Conservation (phyloP, 2,797 vertebrate species). For the Trachops cirrhosus region DNA sequence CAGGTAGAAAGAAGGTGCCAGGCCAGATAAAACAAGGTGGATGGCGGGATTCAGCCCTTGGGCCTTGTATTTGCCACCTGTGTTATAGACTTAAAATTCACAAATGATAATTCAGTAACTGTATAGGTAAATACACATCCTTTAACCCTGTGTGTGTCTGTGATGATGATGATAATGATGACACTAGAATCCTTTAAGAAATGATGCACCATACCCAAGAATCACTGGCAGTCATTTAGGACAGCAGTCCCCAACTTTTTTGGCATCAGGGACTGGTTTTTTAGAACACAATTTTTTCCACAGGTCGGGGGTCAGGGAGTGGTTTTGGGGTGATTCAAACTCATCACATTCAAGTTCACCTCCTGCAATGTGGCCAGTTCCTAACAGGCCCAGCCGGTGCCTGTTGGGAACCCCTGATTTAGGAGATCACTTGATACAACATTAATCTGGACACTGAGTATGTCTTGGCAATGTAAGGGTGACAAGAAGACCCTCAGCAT, state of each 20-base stretch:
- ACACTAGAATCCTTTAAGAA: background rate
- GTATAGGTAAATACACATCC: background rate
- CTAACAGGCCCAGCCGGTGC: too few relatives aligned
- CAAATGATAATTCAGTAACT: background rate
- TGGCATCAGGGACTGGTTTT: too few relatives aligned
- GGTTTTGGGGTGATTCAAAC: too few relatives aligned
- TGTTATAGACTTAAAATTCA: background rate
- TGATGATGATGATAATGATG: background rate
- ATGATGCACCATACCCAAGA: background rate
- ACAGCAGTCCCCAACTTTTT: background rate
- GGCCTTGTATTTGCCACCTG: too few relatives aligned
- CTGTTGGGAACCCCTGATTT: too few relatives aligned
- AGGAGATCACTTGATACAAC: background rate
- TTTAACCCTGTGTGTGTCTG: background rate
- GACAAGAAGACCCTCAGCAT: background rate
- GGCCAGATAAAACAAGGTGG: too few relatives aligned
- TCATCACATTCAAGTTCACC: too few relatives aligned
- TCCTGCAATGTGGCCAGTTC: too few relatives aligned
- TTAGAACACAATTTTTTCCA: too few relatives aligned
- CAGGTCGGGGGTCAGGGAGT: too few relatives aligned
- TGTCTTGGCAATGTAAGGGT: background rate
- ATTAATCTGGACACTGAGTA: background rate
- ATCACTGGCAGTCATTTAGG: background rate
- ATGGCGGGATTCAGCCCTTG: fast-evolving
- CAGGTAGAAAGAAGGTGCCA: too few relatives aligned